Evolutionary conservation across 2,113 vertebrate genomes (phyloP).

Genomic region (Centropristis striata): DNA sequence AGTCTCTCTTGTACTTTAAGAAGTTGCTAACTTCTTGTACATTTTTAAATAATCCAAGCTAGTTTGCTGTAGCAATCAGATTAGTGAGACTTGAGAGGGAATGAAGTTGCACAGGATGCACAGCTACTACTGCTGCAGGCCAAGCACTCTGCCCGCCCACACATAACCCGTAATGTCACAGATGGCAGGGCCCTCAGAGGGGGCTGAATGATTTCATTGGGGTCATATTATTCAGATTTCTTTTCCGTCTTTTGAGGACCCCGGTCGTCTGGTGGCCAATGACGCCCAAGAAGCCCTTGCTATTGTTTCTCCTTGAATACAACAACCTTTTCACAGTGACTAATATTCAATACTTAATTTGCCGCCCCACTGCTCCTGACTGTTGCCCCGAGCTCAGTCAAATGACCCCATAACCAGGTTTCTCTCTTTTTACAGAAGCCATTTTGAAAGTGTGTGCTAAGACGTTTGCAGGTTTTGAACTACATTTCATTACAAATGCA

Average conservation of each 20-base stretch:
- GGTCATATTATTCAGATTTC: slow-evolving; percentile 62
- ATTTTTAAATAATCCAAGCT: slow-evolving; percentile 13
- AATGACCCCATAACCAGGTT: slow-evolving; percentile 54
- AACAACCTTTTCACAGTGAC: slow-evolving; percentile 66
- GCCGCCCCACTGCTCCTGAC: slow-evolving; percentile 66
- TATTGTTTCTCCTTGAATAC: slow-evolving; percentile 55
- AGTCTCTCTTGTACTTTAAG: slow-evolving; percentile 10
- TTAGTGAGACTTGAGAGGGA: slow-evolving; percentile 54
- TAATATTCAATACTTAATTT: slow-evolving; percentile 82
- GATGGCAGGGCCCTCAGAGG: slow-evolving; percentile 67
- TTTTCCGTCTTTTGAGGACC: slow-evolving; percentile 47
- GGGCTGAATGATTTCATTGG: slow-evolving; percentile 59
- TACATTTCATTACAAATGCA: slow-evolving; percentile 22
- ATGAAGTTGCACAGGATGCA: slow-evolving; percentile 58
- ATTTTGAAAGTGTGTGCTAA: slow-evolving; percentile 62
- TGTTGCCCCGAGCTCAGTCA: slow-evolving; percentile 62
- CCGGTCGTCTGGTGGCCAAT: slow-evolving; percentile 36
- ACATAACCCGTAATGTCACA: slow-evolving; percentile 72
- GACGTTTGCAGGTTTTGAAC: slow-evolving; percentile 26
- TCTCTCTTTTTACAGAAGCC: slow-evolving; percentile 58
- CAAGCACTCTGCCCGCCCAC: slow-evolving; percentile 63
- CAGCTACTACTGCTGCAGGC: slow-evolving; percentile 70
- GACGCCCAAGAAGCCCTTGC: slow-evolving; percentile 45
- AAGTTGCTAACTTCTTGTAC: slow-evolving; percentile 14
- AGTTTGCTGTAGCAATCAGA: slow-evolving; percentile 36